Evolutionary conservation across 2,113 vertebrate genomes (phyloP).

Genomic region (Romanogobio albipinnatus): DNA sequence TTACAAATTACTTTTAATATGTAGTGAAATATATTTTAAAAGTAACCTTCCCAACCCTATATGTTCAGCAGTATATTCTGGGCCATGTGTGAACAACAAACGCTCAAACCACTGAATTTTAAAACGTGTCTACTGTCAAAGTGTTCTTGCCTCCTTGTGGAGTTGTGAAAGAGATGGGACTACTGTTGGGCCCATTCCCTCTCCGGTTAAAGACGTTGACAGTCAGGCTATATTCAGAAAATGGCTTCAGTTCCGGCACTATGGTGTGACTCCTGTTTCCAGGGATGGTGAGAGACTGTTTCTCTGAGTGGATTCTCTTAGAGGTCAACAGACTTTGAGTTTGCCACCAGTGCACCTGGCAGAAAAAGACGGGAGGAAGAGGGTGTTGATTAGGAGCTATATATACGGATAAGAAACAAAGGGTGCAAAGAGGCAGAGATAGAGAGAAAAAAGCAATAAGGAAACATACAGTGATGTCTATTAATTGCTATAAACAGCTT

Average conservation of each 20-base stretch:
- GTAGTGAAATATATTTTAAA: no score
- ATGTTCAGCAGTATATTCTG: background rate
- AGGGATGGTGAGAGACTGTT: conserved; percentile 78
- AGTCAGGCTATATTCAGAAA: conserved; percentile 87
- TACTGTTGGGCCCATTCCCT: conserved; percentile 89
- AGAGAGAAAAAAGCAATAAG: conserved; percentile 1
- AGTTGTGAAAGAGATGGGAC: conserved; percentile 81
- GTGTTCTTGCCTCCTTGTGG: conserved; percentile 91
- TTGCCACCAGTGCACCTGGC: conserved; percentile 87
- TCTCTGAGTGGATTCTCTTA: conserved; percentile 77
- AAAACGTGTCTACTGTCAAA: conserved; percentile 23
- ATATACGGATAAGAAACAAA: background rate
- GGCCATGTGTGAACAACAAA: background rate
- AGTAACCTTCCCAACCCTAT: no score
- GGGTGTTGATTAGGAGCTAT: conserved; percentile 1
- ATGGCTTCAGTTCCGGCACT: conserved; percentile 86
- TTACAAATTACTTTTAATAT: no score
- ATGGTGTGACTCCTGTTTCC: conserved; percentile 83
- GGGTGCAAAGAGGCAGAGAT: background rate
- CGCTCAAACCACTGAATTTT: background rate
- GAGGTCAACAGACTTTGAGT: conserved; percentile 81
- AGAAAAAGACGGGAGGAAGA: conserved; percentile 4
- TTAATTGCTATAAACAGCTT: conserved; percentile 13
- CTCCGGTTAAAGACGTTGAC: conserved; percentile 89
- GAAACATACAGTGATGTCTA: background rate